Evolutionary conservation across 2,888 invertebrate species (phyloP), one percentile per base, ranked within the genome.

Genomic region (Pseudanteris insignis): DNA sequence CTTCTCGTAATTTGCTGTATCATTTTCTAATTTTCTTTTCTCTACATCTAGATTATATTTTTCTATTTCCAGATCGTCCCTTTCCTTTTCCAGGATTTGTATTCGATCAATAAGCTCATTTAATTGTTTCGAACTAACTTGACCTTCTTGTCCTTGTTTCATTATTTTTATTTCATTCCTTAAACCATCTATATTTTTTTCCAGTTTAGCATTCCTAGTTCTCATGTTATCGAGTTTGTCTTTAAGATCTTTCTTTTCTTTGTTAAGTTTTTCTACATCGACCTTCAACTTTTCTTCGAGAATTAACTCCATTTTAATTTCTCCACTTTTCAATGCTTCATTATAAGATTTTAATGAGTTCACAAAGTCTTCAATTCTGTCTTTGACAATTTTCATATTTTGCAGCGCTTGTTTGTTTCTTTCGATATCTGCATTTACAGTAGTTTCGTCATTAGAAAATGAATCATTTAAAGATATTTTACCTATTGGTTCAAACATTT

Each of bases 131-230:
- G 48, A 30, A 30, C 43, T 46, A 2, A 32, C 60, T 30, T 64
- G 53, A 15, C 61, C 65, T 0, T 30, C 13, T 26, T 65, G 51
- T 3, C 64, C 55, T 9, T 46, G 53, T 36, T 71, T 72, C 8
- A 72, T 13, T 26, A 61, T 64, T 11, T 70, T 67, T 3, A 71
- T 67, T 18, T 70, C 70, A 10, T 6, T 64, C 9, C 70, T 64
- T 13, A 78, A 40, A 1, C 73, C 70, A 9, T 73, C 75, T 12
- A 76, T 66, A 36, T 69, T 71, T 41, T 66, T 74, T 26, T 78
- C 76, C 37, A 76, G 61, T 47, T 74, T 75, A 0, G 67, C 67
- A 53, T 72, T 76, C 6, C 71, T 67, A 2, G 67, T 53, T 3
- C 71, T 66, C 37, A 67, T 47, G 1, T 55, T 64, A 3, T 76